Conservation (phyloP, 2,113 vertebrate genomes). For the Psittacula cyanocephala region DNA sequence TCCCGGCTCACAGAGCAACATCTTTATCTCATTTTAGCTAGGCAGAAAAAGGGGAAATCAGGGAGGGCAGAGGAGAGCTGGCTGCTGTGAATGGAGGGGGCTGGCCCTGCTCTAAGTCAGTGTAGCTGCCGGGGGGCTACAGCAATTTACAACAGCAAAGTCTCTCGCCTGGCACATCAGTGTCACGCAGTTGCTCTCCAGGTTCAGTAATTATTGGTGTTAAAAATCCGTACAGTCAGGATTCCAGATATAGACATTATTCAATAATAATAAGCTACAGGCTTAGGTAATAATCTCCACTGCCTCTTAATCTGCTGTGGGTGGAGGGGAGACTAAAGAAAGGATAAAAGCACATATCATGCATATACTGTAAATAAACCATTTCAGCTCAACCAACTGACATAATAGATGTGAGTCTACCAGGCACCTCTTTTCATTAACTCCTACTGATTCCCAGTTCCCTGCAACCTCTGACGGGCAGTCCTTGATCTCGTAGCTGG, state of each 20-base stretch:
- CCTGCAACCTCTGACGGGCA: rapidly evolving
- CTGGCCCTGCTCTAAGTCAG: not conserved
- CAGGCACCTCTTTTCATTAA: not conserved
- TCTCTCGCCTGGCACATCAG: rapidly evolving
- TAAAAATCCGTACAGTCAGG: not conserved
- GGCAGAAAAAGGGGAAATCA: not conserved
- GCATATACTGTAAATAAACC: not conserved
- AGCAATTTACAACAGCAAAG: not conserved
- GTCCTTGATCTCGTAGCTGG: not conserved
- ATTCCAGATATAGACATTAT: not conserved
- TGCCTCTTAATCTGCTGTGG: not conserved
- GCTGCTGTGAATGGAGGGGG: not conserved
- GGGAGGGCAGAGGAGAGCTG: not conserved
- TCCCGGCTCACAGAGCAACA: not conserved
- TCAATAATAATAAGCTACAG: not conserved
- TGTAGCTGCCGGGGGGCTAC: not conserved
- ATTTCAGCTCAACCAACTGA: not conserved
- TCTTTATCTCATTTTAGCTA: not conserved
- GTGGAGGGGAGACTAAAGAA: not conserved
- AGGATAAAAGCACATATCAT: not conserved
- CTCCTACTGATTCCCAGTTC: not conserved
- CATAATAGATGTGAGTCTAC: not conserved
- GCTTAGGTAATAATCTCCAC: not conserved
- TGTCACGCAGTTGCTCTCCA: not conserved
- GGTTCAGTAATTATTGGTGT: not conserved